These are phyloP conservation scores for Brachypteracias leptosomus DNA, from an alignment of 2,113 vertebrate species.

Conservation along the genomic window DNA sequence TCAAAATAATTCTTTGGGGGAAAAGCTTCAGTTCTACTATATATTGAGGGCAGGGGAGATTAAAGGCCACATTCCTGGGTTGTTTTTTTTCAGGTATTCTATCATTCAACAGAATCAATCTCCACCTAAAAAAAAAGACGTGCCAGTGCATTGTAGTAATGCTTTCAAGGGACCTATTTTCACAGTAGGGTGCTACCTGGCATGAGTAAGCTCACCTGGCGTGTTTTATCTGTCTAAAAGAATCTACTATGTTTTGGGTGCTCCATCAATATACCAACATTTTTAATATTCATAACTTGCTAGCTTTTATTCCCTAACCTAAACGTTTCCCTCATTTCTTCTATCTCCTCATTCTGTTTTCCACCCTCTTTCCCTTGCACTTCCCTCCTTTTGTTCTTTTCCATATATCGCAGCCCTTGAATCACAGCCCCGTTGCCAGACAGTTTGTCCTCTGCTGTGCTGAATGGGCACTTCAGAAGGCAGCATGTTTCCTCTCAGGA, in stretches of 20 bases:
- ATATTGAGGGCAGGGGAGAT: fast-evolving
- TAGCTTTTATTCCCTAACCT: not conserved
- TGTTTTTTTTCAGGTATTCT: not conserved
- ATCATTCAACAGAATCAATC: not conserved
- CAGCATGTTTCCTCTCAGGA: not conserved
- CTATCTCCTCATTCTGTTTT: not conserved
- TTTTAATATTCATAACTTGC: not conserved
- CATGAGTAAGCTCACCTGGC: not conserved
- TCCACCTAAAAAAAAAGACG: not conserved
- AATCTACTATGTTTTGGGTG: not conserved
- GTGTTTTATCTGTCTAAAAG: not conserved
- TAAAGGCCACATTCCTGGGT: fast-evolving
- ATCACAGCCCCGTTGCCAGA: constrained; percentile 21
- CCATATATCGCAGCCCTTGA: not conserved
- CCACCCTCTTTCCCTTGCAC: not conserved
- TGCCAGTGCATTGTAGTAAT: fast-evolving
- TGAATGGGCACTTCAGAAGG: constrained; percentile 9
- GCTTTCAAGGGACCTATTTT: not conserved
- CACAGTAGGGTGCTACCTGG: not conserved
- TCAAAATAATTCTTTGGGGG: not conserved
- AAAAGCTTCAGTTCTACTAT: not conserved
- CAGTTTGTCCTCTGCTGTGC: constrained; percentile 9
- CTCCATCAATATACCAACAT: not conserved
- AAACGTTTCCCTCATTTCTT: not conserved
- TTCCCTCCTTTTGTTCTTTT: constrained; percentile 1